These are phyloP conservation scores for Patella caerulea DNA, from an alignment of 2,888 invertebrate genomes.

Conservation along the genomic window DNA sequence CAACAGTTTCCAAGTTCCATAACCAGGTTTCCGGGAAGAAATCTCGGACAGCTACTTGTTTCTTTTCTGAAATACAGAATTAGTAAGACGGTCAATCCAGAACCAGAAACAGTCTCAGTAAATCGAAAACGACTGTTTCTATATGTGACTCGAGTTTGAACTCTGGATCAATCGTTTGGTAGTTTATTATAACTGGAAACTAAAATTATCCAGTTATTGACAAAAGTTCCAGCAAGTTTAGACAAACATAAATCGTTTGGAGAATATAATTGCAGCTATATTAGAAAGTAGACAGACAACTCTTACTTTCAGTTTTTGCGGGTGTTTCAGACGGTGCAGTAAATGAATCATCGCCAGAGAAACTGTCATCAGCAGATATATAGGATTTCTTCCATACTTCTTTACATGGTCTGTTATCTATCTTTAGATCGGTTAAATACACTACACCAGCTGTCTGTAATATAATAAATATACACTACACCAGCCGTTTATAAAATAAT, in stretches of 20 bases:
- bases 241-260: too few species aligned
- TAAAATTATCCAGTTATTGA: too few species aligned
- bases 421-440: slow-evolving; percentile 74
- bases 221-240: too few species aligned
- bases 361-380: not conserved
- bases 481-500: too few species aligned
- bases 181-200: too few species aligned
- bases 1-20: slow-evolving; percentile 48
- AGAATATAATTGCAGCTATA: too few species aligned
- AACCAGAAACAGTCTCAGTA: slow-evolving; percentile 33
- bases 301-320: not conserved
- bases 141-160: too few species aligned
- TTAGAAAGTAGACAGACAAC: too few species aligned
- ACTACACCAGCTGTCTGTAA: slow-evolving; percentile 71
- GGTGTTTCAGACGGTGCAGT: not conserved
- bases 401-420: slow-evolving; percentile 74
- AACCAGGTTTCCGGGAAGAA: slow-evolving; percentile 61
- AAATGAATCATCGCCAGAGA: not conserved
- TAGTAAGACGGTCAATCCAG: not conserved
- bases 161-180: too few species aligned
- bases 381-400: slow-evolving; percentile 3
- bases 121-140: slow-evolving; percentile 39
- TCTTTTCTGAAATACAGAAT: slow-evolving; percentile 2
- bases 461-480: too few species aligned
- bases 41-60: slow-evolving; percentile 35